These are phyloP conservation scores for Lepidocyrtinus sp. DNA, from an alignment of 2,888 invertebrate genomes.

Conservation along the genomic window DNA sequence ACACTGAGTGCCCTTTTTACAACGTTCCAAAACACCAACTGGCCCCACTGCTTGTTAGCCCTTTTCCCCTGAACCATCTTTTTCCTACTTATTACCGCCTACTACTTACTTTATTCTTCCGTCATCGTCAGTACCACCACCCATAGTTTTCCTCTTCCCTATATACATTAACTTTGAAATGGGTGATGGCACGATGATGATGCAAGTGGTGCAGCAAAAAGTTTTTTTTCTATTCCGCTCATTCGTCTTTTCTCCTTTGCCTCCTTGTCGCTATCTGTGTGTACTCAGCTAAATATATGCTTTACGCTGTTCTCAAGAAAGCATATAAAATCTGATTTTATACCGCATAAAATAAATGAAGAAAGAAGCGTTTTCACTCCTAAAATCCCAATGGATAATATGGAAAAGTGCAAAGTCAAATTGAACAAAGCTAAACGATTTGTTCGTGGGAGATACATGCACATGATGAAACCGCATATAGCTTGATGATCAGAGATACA, in stretches of 20 bases:
- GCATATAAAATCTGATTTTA: slow-evolving; percentile 59
- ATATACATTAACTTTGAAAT: neutral
- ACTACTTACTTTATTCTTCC: neutral
- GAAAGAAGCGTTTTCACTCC: neutral
- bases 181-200: neutral
- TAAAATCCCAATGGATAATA: neutral
- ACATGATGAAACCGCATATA: slow-evolving; percentile 11
- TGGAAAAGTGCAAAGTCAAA: slow-evolving; percentile 51
- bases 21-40: neutral
- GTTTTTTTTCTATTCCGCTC: slow-evolving; percentile 12
- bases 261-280: slow-evolving; percentile 1
- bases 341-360: slow-evolving; percentile 60
- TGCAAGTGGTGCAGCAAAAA: slow-evolving; percentile 15
- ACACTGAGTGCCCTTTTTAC: neutral
- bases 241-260: slow-evolving; percentile 18
- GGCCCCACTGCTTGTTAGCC: neutral
- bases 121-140: neutral
- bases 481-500: neutral
- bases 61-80: neutral
- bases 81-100: neutral
- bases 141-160: neutral
- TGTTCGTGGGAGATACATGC: slow-evolving; percentile 18
- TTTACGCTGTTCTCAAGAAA: neutral
- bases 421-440: slow-evolving; percentile 57
- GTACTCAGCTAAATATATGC: neutral